Evolutionary conservation across 2,888 invertebrate genomes (phyloP).

Genomic region (Lycophotia porphyrea): DNA sequence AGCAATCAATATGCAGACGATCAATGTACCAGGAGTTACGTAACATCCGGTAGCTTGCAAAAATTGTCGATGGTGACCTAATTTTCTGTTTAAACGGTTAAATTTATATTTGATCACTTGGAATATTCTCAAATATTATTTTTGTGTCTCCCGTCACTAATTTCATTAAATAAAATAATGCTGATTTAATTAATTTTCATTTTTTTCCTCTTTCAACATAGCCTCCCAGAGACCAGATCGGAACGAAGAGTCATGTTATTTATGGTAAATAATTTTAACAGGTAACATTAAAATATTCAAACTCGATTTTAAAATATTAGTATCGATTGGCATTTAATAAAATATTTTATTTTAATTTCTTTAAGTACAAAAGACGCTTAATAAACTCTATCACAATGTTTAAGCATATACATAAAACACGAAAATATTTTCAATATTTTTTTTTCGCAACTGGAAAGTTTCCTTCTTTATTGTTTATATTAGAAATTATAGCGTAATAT

Average conservation of each 20-base stretch:
- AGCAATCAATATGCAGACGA: slow-evolving; percentile 30
- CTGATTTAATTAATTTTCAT: neutral
- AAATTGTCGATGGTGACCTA: slow-evolving; percentile 62
- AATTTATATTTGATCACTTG: neutral
- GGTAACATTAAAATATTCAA: slow-evolving; percentile 42
- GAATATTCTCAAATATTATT: neutral
- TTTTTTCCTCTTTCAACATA: slow-evolving; percentile 53
- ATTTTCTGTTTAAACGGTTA: neutral
- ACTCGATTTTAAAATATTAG: neutral
- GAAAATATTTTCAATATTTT: too few relatives aligned
- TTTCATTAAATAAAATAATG: neutral
- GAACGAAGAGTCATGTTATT: slow-evolving; percentile 21
- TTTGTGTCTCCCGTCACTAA: neutral
- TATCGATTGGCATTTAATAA: slow-evolving; percentile 11
- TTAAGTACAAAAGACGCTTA: accelerated
- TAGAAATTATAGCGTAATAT: neutral
- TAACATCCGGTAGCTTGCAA: slow-evolving; percentile 54
- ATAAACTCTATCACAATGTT: accelerated
- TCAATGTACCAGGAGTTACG: slow-evolving; percentile 52
- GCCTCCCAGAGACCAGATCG: slow-evolving; percentile 29
- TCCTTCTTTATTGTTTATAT: too few relatives aligned
- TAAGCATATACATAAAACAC: neutral
- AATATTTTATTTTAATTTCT: neutral
- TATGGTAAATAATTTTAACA: slow-evolving; percentile 39
- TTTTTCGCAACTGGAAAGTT: neutral